phyloP scores from a whole-genome alignment of 2,797 vertebrate species.

The Darevskia nairensis region DNA sequence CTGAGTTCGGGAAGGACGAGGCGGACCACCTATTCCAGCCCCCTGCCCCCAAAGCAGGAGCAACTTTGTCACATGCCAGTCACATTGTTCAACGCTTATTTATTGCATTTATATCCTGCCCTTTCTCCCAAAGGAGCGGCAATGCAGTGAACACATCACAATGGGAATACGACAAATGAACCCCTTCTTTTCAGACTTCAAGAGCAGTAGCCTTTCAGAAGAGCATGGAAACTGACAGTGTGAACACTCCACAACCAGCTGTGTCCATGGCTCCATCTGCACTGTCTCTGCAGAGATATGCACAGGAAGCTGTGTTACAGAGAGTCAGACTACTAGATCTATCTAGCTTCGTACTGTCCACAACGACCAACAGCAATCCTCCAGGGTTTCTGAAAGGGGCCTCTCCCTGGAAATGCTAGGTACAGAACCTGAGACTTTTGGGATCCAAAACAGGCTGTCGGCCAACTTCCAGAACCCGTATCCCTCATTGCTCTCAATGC shows the following conservation, averaged over 20 bases:
- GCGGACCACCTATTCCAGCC: not conserved
- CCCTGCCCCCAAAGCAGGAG: too few species aligned
- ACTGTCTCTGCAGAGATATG: not conserved
- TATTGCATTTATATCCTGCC: too few species aligned
- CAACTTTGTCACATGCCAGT: not conserved
- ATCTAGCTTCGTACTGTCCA: too few species aligned
- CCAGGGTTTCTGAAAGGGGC: too few species aligned
- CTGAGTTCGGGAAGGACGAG: not conserved
- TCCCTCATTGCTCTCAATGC: not conserved
- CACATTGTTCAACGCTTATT: not conserved
- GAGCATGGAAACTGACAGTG: not conserved
- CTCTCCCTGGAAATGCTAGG: too few species aligned
- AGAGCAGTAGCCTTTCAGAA: not conserved
- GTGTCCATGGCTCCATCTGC: not conserved
- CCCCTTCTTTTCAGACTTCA: not conserved
- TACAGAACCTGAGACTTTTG: too few species aligned
- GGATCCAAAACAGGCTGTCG: too few species aligned
- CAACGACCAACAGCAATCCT: too few species aligned
- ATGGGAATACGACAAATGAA: too few species aligned
- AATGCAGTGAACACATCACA: too few species aligned
- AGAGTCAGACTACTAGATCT: too few species aligned
- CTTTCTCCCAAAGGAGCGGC: too few species aligned
- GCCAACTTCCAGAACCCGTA: not conserved
- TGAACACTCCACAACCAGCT: not conserved
- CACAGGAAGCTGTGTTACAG: not conserved